These are phyloP conservation scores for Lates calcarifer DNA, from an alignment of 2,113 vertebrate species.

Conservation along the genomic window DNA sequence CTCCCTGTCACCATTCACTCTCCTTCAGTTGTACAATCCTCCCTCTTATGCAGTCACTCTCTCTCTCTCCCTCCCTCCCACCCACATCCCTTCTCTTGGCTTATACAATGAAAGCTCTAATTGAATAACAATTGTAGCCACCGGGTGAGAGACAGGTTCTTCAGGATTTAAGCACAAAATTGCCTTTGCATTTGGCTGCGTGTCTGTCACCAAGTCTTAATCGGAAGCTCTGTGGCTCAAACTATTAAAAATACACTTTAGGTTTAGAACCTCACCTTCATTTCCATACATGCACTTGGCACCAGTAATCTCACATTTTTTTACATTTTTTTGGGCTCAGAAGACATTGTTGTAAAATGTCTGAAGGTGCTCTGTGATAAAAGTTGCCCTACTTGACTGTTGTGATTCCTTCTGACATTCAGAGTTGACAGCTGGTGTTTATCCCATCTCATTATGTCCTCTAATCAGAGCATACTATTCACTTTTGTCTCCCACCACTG, in stretches of 20 bases:
- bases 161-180: constrained; percentile 57
- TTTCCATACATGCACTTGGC: constrained; percentile 16
- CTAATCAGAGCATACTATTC: constrained; percentile 40
- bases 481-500: constrained; percentile 24
- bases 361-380: constrained; percentile 19
- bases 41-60: constrained; percentile 18
- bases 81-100: constrained; percentile 22
- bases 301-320: constrained; percentile 36
- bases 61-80: constrained; percentile 42
- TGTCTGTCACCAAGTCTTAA: constrained; percentile 65
- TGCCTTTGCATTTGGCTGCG: constrained; percentile 49
- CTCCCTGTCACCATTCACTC: constrained; percentile 14
- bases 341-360: constrained; percentile 18
- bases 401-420: constrained; percentile 47
- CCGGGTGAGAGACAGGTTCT: constrained; percentile 56
- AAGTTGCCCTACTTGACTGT: constrained; percentile 34
- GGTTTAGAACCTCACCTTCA: constrained; percentile 28
- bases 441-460: constrained; percentile 45
- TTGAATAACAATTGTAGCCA: constrained; percentile 66
- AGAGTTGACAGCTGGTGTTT: constrained; percentile 52
- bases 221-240: constrained; percentile 53
- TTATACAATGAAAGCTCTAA: constrained; percentile 65
- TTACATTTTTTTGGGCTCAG: no score
- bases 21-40: constrained; percentile 22
- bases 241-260: constrained; percentile 26